Evolutionary conservation across 2,888 invertebrate genomes (phyloP), one percentile per base, ranked within the genome.

Genomic region (Autographa pulchrina): DNA sequence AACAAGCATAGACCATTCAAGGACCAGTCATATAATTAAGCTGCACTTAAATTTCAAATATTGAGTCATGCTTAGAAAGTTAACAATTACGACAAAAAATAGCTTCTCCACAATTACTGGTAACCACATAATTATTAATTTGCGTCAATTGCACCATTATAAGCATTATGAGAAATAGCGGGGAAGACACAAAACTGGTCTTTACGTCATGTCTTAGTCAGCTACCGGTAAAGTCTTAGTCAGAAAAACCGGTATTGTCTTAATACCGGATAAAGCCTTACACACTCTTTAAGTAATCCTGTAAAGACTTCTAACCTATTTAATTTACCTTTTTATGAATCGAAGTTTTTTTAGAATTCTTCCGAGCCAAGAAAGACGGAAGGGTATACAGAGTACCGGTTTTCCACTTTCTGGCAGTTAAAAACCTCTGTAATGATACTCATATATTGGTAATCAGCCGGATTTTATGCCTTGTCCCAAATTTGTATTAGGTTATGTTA

Each of bases 1-100:
- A 16, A 48, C 48, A 48, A n/a, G 48, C 7, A 43, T 48, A n/a
- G 48, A 25, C 54, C 25, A 25, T 56, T 11, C 54, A 56, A 56
- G 54, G 25, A 20, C 54, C 14, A 56, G 25, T 56, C 54, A 20
- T 56, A 25, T 56, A 56, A 56, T 56, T 56, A 56, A 56, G 25
- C 25, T 56, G 54, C 54, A 56, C 25, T 56, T 56, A 56, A 56
- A 14, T 25, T 25, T 56, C 54, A 20, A 56, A 56, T 25, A 56
- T 20, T 62, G 62, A 62, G 43, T 62, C 62, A 62, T 48, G 48
- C 38, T 18, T 61, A 61, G 35, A 62, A 62, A 43, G 62, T 25
- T 14, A 48, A 16, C 43, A 62, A 62, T 43, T 56, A 20, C 25
- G 3, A 56, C 25, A 56, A 56, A 56, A 56, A 25, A 56, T 25